Evolutionary conservation across 2,888 invertebrate species (phyloP).

Genomic region (Eutolmus rufibarbis): DNA sequence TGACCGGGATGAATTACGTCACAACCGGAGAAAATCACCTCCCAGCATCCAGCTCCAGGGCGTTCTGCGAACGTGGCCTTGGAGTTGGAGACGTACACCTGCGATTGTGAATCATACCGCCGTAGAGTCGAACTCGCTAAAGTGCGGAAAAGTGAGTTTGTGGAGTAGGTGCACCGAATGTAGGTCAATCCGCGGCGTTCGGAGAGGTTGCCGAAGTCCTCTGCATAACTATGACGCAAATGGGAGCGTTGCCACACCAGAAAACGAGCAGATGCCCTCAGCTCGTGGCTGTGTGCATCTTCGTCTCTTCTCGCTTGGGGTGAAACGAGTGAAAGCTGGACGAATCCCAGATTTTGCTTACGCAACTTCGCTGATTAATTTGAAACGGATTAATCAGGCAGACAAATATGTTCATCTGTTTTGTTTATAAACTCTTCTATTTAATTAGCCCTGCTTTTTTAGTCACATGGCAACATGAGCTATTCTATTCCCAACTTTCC

Average conservation of each 20-base stretch:
- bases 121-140: not conserved
- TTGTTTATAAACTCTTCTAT: not conserved
- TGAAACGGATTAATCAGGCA: not conserved
- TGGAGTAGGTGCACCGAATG: not conserved
- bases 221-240: not conserved
- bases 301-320: not conserved
- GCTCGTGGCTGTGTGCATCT: not conserved
- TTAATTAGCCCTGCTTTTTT: not conserved
- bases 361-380: not conserved
- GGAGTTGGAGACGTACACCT: not conserved
- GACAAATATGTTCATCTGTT: not conserved
- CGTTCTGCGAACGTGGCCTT: not conserved
- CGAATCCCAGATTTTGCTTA: not conserved
- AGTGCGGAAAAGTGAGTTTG: conserved; percentile 17
- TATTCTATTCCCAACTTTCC: not conserved
- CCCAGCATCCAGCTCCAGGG: not conserved
- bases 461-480: not conserved
- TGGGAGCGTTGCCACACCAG: conserved; percentile 1
- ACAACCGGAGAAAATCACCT: not conserved
- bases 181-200: conserved; percentile 29
- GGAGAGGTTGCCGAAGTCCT: not conserved
- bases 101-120: not conserved
- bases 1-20: conserved; percentile 28
- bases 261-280: not conserved
- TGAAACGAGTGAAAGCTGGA: not conserved